These are phyloP conservation scores for Lacerta viridis DNA, from an alignment of 2,797 vertebrate species.

Conservation along the genomic window DNA sequence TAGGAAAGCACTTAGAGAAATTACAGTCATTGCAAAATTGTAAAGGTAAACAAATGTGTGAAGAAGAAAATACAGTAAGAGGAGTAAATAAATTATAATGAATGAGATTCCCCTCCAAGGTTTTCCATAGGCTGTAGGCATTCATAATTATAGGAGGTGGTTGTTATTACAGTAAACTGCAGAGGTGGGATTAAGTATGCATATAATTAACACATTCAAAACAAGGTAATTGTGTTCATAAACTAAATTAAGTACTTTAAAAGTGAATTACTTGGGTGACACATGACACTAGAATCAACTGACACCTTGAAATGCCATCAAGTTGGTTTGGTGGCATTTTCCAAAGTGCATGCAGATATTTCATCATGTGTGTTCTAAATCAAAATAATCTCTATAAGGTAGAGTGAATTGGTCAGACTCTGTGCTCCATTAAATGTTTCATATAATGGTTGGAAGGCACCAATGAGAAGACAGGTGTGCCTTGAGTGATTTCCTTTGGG, in stretches of 20 bases:
- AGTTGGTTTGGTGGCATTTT: slow-evolving; percentile 49
- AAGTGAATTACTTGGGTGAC: slow-evolving; percentile 59
- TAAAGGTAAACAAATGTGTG: background rate
- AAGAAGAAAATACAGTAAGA: slow-evolving; percentile 21
- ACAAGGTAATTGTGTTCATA: slow-evolving; percentile 60
- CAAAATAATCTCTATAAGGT: slow-evolving; percentile 37
- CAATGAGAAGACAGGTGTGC: background rate
- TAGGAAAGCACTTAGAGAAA: background rate
- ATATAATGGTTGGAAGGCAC: slow-evolving; percentile 22
- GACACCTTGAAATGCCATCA: slow-evolving; percentile 31
- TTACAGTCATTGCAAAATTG: slow-evolving; percentile 16
- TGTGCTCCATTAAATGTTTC: slow-evolving; percentile 43
- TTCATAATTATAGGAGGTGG: slow-evolving; percentile 48
- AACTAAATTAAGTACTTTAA: slow-evolving; percentile 38
- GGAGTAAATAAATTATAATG: background rate
- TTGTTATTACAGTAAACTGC: slow-evolving; percentile 52
- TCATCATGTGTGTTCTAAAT: slow-evolving; percentile 21
- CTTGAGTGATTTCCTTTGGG: background rate
- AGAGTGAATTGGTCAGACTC: slow-evolving; percentile 29
- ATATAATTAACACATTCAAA: slow-evolving; percentile 63
- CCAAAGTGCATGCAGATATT: slow-evolving; percentile 36
- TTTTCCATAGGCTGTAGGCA: slow-evolving; percentile 18
- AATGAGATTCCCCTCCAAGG: slow-evolving; percentile 35
- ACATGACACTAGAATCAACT: slow-evolving; percentile 53
- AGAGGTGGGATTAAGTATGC: slow-evolving; percentile 43